Conservation (phyloP, 2,113 vertebrate genomes). For the Puma concolor region DNA sequence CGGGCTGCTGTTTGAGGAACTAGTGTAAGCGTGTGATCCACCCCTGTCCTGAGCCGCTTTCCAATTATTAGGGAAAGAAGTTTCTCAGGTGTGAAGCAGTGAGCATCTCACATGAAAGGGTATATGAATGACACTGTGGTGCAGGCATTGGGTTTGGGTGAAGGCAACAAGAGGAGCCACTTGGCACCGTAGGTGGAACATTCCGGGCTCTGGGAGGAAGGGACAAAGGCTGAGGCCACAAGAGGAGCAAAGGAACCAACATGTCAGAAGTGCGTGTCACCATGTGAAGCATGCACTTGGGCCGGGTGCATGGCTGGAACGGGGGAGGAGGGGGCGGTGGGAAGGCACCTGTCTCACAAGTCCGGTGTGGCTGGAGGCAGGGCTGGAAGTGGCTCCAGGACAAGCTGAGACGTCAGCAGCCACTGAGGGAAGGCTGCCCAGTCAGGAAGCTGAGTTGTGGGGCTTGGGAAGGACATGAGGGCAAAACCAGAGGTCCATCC, state of each 20-base stretch:
- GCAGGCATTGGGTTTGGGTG: accelerated
- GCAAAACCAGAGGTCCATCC: neutral
- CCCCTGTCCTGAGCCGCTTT: neutral
- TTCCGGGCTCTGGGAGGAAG: neutral
- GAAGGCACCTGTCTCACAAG: neutral
- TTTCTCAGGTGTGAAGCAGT: neutral
- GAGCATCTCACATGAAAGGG: neutral
- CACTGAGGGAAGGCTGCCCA: accelerated
- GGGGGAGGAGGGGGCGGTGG: accelerated
- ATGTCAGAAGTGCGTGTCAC: accelerated
- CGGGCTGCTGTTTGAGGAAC: no score
- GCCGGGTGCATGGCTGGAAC: accelerated
- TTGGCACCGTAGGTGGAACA: no score
- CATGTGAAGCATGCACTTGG: accelerated
- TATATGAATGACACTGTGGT: accelerated
- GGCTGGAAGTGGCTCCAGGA: neutral
- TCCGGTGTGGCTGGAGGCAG: neutral
- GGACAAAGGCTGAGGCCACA: no score
- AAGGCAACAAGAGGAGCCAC: neutral
- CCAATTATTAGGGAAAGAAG: neutral
- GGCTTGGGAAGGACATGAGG: accelerated
- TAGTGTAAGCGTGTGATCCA: accelerated
- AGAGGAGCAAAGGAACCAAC: neutral
- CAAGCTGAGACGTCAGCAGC: neutral
- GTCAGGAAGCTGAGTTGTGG: neutral